Conservation (phyloP, 2,113 vertebrate species). For the Chloropsis cyanopogon region DNA sequence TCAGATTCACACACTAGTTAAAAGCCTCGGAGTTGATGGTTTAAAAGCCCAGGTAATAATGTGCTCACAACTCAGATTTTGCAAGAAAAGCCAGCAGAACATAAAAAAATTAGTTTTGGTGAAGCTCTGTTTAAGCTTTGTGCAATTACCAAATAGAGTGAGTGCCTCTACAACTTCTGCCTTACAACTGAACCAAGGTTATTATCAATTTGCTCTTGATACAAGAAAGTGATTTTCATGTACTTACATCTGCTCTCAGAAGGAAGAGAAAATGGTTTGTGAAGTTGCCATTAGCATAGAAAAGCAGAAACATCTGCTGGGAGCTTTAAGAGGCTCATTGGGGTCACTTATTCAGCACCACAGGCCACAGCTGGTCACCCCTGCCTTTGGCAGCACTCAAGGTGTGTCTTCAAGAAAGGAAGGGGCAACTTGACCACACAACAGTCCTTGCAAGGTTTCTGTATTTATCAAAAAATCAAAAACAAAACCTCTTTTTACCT, state of each 20-base stretch:
- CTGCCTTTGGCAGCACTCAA: not conserved
- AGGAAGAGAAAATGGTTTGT: conserved; percentile 53
- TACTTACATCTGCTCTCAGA: conserved; percentile 54
- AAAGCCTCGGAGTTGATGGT: not conserved
- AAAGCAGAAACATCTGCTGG: conserved; percentile 48
- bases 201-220: conserved; percentile 66
- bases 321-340: conserved; percentile 30
- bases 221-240: conserved; percentile 34
- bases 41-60: not conserved
- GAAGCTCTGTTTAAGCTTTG: conserved; percentile 50
- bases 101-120: conserved; percentile 65
- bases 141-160: conserved; percentile 43
- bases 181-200: conserved; percentile 48
- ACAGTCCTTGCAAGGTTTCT: not conserved
- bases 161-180: conserved; percentile 30
- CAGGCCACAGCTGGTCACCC: not conserved
- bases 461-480: not conserved
- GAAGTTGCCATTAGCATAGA: conserved; percentile 53
- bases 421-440: not conserved
- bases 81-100: conserved; percentile 53
- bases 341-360: conserved; percentile 8
- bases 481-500: not conserved
- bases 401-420: not conserved
- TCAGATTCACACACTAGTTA: not conserved
- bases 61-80: not conserved